Base-by-base conservation (phyloP, 2,888 invertebrate genomes). In the Papilio protenor region DNA sequence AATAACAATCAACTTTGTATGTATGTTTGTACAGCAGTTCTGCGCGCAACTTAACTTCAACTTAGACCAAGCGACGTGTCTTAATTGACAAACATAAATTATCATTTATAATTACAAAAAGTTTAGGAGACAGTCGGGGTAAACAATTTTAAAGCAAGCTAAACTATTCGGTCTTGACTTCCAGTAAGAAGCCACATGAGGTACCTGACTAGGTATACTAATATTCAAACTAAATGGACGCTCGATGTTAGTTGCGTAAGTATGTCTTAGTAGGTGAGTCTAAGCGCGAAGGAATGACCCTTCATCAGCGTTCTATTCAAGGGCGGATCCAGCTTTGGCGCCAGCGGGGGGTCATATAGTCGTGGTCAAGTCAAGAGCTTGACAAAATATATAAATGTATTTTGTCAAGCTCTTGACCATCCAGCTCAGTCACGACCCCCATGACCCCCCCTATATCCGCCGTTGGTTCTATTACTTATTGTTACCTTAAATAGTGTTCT, bases 71-170 rank as follows among this genome's bases (percentile, higher is more conserved):
- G 23, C 45, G 33, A 47, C 59, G 76, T 57, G 27, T 61, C 27
- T 33, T 76, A 76, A 76, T 71, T 71, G 70, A 21, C 49, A 16
- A 14, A n/a, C n/a, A 75, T 69, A 75, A 55, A 75, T 75, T 49
- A 70, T 3, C 69, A 55, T 75, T 33, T n/a, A 27, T 49, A 55
- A 8, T 66, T 40, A 40, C 21, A 73, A 57, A 57, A 33, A 57
- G 27, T 27, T 33, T 18, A 49, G n/a, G n/a, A 18, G 33, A 16
- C 33, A 61, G 59, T 23, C 23, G 14, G 16, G 10, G 64, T 64
- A 66, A 66, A 66, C 16, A 61, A 66, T 64, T 64, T 61, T 33
- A 61, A 64, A 64, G 18, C 4, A 23, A 40, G 66, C 52, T 52
- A 52, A 18, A 18, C 18, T 52, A 49, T 49, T 12, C 18, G 52